Conservation (phyloP, 2,797 vertebrate species). For the Urophycis tenuis region DNA sequence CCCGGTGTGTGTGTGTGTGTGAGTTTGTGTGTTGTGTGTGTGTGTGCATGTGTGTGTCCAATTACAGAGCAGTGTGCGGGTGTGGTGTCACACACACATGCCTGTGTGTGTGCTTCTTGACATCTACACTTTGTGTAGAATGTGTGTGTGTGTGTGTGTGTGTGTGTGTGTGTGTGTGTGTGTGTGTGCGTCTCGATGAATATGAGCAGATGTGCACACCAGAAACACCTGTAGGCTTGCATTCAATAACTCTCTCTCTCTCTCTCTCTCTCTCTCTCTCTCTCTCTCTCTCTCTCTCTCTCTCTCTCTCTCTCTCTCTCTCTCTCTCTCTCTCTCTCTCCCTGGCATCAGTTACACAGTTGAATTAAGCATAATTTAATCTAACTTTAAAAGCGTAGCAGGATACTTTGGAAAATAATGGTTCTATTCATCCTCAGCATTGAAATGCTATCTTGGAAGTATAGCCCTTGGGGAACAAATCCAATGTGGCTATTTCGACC, state of each 20-base stretch:
- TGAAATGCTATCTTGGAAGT: too few relatives aligned
- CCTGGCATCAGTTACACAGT: too few relatives aligned
- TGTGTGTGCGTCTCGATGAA: slow-evolving; percentile 2
- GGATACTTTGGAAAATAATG: too few relatives aligned
- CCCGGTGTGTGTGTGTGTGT: not conserved
- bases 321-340: not conserved
- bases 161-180: not conserved
- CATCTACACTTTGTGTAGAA: not conserved
- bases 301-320: not conserved
- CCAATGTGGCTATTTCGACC: too few relatives aligned
- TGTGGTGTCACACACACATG: not conserved
- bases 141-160: not conserved
- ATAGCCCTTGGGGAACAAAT: too few relatives aligned
- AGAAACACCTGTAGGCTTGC: slow-evolving; percentile 6
- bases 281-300: not conserved
- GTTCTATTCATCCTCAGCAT: too few relatives aligned
- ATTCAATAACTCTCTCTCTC: slow-evolving; percentile 1
- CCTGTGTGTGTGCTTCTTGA: too few relatives aligned
- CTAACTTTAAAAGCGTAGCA: too few relatives aligned
- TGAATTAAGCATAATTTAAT: too few relatives aligned
- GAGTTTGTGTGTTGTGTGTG: too few relatives aligned
- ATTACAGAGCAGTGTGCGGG: not conserved
- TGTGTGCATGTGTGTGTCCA: slow-evolving; percentile 2
- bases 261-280: not conserved
- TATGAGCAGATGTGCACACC: not conserved